phyloP scores from a whole-genome alignment of 2,797 vertebrate species.

The Phrynocephalus forsythii region DNA sequence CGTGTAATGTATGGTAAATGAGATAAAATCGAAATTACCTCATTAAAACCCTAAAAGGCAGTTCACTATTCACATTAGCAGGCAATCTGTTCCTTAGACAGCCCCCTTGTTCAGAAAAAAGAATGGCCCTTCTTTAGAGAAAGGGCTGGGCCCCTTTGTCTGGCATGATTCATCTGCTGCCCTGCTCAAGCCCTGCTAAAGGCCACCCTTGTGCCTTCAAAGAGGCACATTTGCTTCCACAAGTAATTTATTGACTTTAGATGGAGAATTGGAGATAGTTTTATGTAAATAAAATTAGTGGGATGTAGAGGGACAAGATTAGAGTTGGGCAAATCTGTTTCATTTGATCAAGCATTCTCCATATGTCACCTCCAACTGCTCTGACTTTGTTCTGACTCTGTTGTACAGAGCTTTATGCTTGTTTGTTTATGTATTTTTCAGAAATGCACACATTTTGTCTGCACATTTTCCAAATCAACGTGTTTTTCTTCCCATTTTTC shows the following conservation, averaged over 20 bases:
- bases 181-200: rapidly evolving
- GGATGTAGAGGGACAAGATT: background rate
- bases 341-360: background rate
- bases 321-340: background rate
- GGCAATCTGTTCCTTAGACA: conserved; percentile 54
- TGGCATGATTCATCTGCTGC: rapidly evolving
- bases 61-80: conserved; percentile 56
- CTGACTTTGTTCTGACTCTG: too few relatives aligned
- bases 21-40: conserved; percentile 64
- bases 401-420: too few relatives aligned
- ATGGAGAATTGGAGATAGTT: too few relatives aligned
- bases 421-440: background rate
- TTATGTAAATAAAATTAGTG: background rate
- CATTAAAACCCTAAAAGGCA: conserved; percentile 57
- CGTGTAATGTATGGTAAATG: conserved; percentile 30
- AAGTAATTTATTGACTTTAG: conserved; percentile 7
- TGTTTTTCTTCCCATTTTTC: background rate
- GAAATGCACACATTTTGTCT: background rate
- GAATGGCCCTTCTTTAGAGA: rapidly evolving
- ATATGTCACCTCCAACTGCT: too few relatives aligned
- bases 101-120: background rate
- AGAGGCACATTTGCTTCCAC: background rate
- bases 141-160: rapidly evolving
- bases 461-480: background rate
- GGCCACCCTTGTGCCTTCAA: rapidly evolving